A percentile compares a stretch with the other conserved stretches of the same genome.
Evolutionary conservation across 2,888 invertebrate species (phyloP).

Genomic region (Kryphioiulus occultus): DNA sequence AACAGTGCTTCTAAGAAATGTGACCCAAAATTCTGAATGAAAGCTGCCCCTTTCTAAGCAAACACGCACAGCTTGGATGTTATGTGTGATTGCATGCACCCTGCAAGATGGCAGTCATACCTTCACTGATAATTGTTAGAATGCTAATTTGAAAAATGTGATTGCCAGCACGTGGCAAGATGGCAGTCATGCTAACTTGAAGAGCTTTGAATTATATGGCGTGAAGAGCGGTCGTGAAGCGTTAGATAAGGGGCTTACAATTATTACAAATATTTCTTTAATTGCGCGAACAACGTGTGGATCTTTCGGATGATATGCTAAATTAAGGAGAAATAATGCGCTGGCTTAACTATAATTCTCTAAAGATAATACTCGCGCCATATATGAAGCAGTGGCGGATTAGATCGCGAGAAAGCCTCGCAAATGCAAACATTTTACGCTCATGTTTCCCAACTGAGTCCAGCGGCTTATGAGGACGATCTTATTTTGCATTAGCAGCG

Average conservation of each 20-base stretch:
- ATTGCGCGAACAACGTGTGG: conserved; percentile 23
- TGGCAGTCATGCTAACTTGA: background rate
- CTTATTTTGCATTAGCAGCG: background rate
- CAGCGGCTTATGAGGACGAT: background rate
- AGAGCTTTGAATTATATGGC: background rate
- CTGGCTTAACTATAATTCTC: background rate
- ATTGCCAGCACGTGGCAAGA: too few species aligned
- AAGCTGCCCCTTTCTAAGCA: too few species aligned
- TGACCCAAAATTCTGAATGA: too few species aligned
- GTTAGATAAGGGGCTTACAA: conserved; percentile 8
- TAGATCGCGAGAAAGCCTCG: background rate
- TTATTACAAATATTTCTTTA: conserved; percentile 23
- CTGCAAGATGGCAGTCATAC: too few species aligned
- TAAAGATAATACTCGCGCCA: conserved; percentile 4
- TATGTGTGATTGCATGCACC: background rate
- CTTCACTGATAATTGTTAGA: too few species aligned
- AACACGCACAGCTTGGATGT: background rate
- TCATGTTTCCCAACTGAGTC: background rate
- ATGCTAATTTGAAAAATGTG: too few species aligned
- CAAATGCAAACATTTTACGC: background rate
- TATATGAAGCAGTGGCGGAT: conserved; percentile 7
- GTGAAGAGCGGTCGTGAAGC: background rate
- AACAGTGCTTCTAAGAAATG: too few species aligned
- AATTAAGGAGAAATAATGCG: conserved; percentile 23
- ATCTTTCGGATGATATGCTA: conserved; percentile 5